A percentile compares a stretch with the other conserved stretches of the same genome.
Evolutionary conservation across 2,888 invertebrate species (phyloP).

Genomic region (Drosophila pseudotakahashii): DNA sequence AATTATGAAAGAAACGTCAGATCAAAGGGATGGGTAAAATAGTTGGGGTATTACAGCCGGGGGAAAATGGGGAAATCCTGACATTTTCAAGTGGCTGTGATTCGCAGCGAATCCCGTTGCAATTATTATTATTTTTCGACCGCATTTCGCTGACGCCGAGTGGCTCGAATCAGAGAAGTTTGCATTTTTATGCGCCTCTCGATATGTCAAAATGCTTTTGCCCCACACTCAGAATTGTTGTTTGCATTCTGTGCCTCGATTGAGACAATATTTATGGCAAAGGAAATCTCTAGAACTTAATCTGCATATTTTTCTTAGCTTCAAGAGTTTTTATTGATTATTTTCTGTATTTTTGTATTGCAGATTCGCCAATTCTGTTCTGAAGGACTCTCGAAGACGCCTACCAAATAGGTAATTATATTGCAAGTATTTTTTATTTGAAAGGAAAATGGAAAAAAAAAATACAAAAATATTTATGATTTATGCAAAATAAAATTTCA

Average conservation of each 20-base stretch:
- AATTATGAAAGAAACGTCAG: slow-evolving; percentile 42
- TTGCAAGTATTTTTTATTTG: neutral
- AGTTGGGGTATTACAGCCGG: neutral
- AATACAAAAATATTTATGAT: too few relatives aligned
- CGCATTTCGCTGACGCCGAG: slow-evolving; percentile 35
- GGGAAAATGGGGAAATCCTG: slow-evolving; percentile 32
- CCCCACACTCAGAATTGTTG: neutral
- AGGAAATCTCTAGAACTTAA: slow-evolving; percentile 13
- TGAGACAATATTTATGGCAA: slow-evolving; percentile 19
- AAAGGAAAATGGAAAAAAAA: too few relatives aligned
- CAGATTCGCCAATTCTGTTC: slow-evolving; percentile 23
- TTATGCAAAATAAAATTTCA: too few relatives aligned
- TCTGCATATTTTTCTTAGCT: slow-evolving; percentile 11
- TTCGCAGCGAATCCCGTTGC: slow-evolving; percentile 6
- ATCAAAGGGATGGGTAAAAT: slow-evolving; percentile 24
- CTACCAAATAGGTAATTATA: slow-evolving; percentile 27
- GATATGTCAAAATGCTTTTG: slow-evolving; percentile 36
- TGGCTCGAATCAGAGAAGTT: slow-evolving; percentile 12
- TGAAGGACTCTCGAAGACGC: slow-evolving; percentile 9
- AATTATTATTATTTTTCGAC: slow-evolving; percentile 42
- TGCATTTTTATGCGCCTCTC: slow-evolving; percentile 41
- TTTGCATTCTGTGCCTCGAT: slow-evolving; percentile 21
- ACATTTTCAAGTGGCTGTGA: slow-evolving; percentile 44
- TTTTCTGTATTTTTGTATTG: slow-evolving; percentile 8
- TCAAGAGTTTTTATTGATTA: slow-evolving; percentile 14